Evolutionary conservation across 1,140 invertebrate species (phyloP).

Genomic region (Eumaeus atala): DNA sequence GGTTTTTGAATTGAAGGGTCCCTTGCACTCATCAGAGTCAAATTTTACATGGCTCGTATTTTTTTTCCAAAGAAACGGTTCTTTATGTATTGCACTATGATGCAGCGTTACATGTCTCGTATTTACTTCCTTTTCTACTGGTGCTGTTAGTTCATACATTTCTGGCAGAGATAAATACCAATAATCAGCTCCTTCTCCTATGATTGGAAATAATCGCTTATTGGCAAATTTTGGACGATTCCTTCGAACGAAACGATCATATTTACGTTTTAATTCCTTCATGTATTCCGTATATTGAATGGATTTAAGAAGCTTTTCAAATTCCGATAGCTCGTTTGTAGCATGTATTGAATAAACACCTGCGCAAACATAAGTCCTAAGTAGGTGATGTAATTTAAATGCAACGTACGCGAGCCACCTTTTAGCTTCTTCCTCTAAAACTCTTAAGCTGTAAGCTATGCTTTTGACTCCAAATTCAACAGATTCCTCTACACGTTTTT

Average conservation of each 20-base stretch:
- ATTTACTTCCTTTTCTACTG: slow-evolving; percentile 29
- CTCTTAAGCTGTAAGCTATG: slow-evolving; percentile 49
- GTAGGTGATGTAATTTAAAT: slow-evolving; percentile 69
- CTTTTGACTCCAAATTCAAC: slow-evolving; percentile 54
- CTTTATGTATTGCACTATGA: slow-evolving; percentile 45
- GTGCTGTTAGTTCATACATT: slow-evolving; percentile 58
- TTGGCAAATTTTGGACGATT: slow-evolving; percentile 50
- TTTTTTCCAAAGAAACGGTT: slow-evolving; percentile 59
- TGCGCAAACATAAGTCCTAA: slow-evolving; percentile 54
- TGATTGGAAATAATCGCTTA: slow-evolving; percentile 60
- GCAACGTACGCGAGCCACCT: slow-evolving; percentile 66
- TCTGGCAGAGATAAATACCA: slow-evolving; percentile 66
- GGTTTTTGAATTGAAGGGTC: slow-evolving; percentile 39
- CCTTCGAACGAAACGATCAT: slow-evolving; percentile 57
- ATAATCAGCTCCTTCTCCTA: slow-evolving; percentile 62
- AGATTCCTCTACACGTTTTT: slow-evolving; percentile 50
- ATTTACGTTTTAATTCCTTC: slow-evolving; percentile 58
- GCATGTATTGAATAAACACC: slow-evolving; percentile 62
- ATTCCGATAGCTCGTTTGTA: slow-evolving; percentile 52
- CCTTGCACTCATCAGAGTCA: slow-evolving; percentile 31
- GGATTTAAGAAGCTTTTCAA: slow-evolving; percentile 64
- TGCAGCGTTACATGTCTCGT: slow-evolving; percentile 42
- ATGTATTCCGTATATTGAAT: slow-evolving; percentile 68
- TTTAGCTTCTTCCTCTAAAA: slow-evolving; percentile 60
- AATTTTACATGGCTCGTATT: slow-evolving; percentile 23